phyloP scores from a whole-genome alignment of 2,797 vertebrate genomes.

The Darevskia mixta region DNA sequence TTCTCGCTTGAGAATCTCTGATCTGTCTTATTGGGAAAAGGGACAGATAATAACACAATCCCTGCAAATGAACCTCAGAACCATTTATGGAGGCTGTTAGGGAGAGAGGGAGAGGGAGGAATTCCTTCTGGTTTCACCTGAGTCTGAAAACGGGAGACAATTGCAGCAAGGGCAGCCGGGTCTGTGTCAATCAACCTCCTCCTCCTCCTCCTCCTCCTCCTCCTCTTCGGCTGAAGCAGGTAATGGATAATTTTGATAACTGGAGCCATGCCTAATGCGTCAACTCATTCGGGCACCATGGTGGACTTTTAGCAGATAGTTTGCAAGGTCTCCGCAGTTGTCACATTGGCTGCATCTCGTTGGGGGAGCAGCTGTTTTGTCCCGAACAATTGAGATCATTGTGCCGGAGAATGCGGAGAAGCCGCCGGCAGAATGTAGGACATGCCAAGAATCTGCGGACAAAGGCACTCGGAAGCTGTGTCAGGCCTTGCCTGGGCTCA shows the following conservation, averaged over 20 bases:
- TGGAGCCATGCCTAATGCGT: constrained; percentile 43
- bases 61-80: constrained; percentile 67
- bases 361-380: constrained; percentile 57
- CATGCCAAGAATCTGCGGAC: constrained; percentile 46
- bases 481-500: constrained; percentile 54
- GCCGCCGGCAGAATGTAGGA: constrained; percentile 58
- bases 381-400: constrained; percentile 54
- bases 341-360: constrained; percentile 49
- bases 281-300: constrained; percentile 53
- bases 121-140: constrained; percentile 64
- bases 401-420: constrained; percentile 29
- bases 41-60: constrained; percentile 51
- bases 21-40: constrained; percentile 42
- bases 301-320: constrained; percentile 49
- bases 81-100: constrained; percentile 63
- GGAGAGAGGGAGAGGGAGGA: constrained; percentile 14
- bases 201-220: too few species aligned
- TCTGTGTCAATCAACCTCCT: constrained; percentile 58
- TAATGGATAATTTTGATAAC: constrained; percentile 66
- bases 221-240: constrained; percentile 62
- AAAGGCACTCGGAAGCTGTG: constrained; percentile 62
- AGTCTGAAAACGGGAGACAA: constrained; percentile 63
- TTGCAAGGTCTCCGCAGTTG: constrained; percentile 63
- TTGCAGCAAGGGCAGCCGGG: constrained; percentile 30
- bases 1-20: not conserved